Evolutionary conservation across 2,797 vertebrate species (phyloP).

Genomic region (Acanthiza pusilla): DNA sequence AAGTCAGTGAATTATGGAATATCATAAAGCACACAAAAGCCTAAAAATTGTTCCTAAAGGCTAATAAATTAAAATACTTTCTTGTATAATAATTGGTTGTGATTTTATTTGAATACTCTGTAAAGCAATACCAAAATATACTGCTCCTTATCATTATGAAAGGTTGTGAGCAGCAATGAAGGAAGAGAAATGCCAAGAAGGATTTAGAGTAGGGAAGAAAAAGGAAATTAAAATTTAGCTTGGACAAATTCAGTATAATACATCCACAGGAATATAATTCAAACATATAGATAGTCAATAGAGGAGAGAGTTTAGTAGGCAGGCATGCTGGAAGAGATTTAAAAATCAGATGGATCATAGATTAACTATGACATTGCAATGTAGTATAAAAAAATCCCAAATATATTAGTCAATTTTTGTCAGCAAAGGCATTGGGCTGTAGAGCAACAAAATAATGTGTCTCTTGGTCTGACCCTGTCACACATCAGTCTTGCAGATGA

Average conservation of each 20-base stretch:
- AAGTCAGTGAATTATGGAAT: constrained; percentile 42
- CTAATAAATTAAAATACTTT: constrained; percentile 23
- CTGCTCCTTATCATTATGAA: not conserved
- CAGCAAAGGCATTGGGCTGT: not conserved
- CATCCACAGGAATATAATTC: not conserved
- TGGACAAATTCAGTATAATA: not conserved
- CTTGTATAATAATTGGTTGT: constrained; percentile 12
- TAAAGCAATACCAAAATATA: not conserved
- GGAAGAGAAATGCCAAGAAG: not conserved
- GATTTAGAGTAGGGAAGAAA: not conserved
- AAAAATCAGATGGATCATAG: not conserved
- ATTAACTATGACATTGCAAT: not conserved
- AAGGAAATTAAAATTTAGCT: not conserved
- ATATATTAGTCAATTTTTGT: not conserved
- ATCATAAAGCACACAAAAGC: constrained; percentile 10
- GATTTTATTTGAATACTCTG: constrained; percentile 6
- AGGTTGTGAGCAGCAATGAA: not conserved
- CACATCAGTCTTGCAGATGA: not conserved
- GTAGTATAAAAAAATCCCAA: not conserved
- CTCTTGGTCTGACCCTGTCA: not conserved
- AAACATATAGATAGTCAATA: not conserved
- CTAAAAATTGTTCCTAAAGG: not conserved
- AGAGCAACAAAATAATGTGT: not conserved
- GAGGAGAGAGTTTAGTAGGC: not conserved
- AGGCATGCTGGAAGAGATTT: not conserved